Evolutionary conservation across 2,888 invertebrate species (phyloP).

Genomic region (Tryphoninae sp.): DNA sequence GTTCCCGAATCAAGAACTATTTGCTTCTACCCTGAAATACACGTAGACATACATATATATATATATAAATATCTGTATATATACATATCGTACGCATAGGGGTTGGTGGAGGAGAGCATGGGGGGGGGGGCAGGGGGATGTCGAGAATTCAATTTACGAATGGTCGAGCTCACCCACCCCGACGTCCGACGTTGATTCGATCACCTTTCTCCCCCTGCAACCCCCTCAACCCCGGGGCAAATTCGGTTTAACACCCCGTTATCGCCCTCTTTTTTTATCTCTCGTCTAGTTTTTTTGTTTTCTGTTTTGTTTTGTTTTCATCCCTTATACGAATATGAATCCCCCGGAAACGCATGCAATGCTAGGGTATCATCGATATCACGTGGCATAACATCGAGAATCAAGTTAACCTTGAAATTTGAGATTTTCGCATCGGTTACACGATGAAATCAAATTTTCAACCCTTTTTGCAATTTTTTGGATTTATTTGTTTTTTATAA

Average conservation of each 20-base stretch:
- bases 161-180: constrained; percentile 47
- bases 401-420: background rate
- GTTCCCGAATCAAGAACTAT: constrained; percentile 61
- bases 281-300: constrained; percentile 12
- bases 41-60: constrained; percentile 5
- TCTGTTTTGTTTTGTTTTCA: background rate
- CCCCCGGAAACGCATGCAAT: background rate
- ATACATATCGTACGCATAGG: background rate
- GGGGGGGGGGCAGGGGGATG: background rate
- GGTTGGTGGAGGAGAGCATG: too few species aligned
- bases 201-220: constrained; percentile 32
- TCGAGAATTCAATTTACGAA: constrained; percentile 63
- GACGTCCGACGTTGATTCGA: constrained; percentile 59
- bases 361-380: background rate
- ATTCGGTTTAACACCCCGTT: constrained; percentile 54
- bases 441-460: background rate
- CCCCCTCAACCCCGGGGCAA: constrained; percentile 10
- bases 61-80: background rate
- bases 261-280: constrained; percentile 28
- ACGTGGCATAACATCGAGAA: background rate
- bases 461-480: background rate
- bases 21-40: constrained; percentile 47
- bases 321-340: constrained; percentile 29
- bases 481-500: too few species aligned
- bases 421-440: background rate